Percentiles rank a stretch among this genome's conserved stretches.
These are phyloP conservation scores for Camponotus vicinus DNA, from an alignment of 1,140 invertebrate species.

Conservation along the genomic window DNA sequence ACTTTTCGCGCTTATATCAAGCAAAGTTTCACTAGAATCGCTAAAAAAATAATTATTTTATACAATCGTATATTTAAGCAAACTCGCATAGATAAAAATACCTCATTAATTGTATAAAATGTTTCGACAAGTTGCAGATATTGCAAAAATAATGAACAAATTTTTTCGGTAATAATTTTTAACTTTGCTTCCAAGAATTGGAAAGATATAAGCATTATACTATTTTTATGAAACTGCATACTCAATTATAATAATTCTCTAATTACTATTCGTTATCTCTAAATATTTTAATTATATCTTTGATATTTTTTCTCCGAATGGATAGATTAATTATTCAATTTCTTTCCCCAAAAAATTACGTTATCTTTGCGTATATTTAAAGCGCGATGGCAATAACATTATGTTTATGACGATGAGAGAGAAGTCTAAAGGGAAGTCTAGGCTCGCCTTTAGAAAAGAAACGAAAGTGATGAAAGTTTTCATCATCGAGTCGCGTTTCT, in stretches of 20 bases:
- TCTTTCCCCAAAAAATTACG: background rate
- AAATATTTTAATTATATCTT: background rate
- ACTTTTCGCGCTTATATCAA: background rate
- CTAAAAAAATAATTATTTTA: background rate
- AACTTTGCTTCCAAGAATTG: background rate
- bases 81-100: background rate
- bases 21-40: background rate
- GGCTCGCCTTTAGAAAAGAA: background rate
- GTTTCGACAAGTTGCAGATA: background rate
- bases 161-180: background rate
- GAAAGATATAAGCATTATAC: background rate
- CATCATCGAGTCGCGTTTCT: slow-evolving; percentile 35
- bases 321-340: background rate
- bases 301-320: background rate
- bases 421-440: too few species aligned
- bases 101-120: background rate
- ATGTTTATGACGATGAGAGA: background rate
- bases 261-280: background rate
- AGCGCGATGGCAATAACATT: background rate
- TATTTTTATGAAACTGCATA: background rate
- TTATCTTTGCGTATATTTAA: background rate
- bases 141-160: background rate
- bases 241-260: background rate
- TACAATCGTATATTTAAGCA: background rate
- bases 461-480: background rate